Evolutionary conservation across 2,888 invertebrate genomes (phyloP).

Genomic region (Schizaphis graminum): DNA sequence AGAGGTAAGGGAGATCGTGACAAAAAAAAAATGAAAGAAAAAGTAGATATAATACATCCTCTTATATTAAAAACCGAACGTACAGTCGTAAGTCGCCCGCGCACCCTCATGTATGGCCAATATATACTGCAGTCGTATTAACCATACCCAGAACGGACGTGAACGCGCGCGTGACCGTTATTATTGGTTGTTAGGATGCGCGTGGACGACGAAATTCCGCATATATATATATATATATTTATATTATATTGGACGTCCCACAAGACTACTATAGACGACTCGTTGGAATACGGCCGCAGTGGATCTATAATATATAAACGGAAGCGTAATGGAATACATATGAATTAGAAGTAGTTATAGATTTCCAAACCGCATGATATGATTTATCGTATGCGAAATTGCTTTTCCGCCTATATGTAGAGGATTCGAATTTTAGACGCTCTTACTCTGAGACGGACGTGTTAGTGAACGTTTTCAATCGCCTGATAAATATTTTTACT

Average conservation of each 20-base stretch:
- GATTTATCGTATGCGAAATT: slow-evolving; percentile 47
- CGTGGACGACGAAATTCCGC: not conserved
- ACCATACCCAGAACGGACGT: slow-evolving; percentile 42
- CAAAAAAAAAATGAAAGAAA: slow-evolving; percentile 36
- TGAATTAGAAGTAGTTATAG: slow-evolving; percentile 40
- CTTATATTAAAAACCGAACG: slow-evolving; percentile 59
- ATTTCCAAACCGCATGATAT: not conserved
- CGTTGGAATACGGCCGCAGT: not conserved
- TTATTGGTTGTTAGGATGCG: slow-evolving; percentile 56
- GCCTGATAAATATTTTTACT: not conserved
- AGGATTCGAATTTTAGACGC: not conserved
- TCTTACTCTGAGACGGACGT: not conserved
- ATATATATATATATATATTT: not conserved
- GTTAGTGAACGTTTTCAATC: not conserved
- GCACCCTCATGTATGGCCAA: not conserved
- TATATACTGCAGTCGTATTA: slow-evolving; percentile 25
- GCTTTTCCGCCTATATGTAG: not conserved
- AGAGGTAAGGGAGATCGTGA: slow-evolving; percentile 1
- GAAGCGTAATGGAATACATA: not conserved
- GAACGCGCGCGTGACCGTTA: slow-evolving; percentile 17
- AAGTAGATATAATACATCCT: slow-evolving; percentile 31
- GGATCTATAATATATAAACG: not conserved
- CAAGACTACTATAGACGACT: not conserved
- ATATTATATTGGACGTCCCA: slow-evolving; percentile 24
- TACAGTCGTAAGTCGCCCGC: slow-evolving; percentile 15